Conservation (phyloP, 2,888 invertebrate species). For the Hemistola chrysoprasaria region DNA sequence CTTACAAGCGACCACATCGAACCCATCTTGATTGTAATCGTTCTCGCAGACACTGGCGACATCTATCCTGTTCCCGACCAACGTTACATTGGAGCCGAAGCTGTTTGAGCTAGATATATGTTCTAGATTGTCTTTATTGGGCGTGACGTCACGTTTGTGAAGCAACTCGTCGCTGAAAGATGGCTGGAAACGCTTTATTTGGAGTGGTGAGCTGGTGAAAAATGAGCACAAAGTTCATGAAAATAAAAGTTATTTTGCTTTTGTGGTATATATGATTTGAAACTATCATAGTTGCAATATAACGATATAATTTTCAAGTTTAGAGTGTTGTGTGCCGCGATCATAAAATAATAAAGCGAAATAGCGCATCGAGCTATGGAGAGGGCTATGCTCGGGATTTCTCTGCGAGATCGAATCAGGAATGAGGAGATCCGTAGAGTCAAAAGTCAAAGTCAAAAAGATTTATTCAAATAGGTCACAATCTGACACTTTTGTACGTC, state of each 20-base stretch:
- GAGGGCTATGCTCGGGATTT: too few relatives aligned
- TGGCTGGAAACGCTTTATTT: slow-evolving; percentile 56
- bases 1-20: slow-evolving; percentile 85
- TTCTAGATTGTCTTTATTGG: slow-evolving; percentile 48
- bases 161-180: slow-evolving; percentile 68
- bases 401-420: too few relatives aligned
- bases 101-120: slow-evolving; percentile 82
- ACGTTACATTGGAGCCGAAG: slow-evolving; percentile 91
- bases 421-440: too few relatives aligned
- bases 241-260: neutral
- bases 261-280: neutral
- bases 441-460: too few relatives aligned
- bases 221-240: neutral
- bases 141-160: slow-evolving; percentile 46
- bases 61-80: slow-evolving; percentile 94
- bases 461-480: too few relatives aligned
- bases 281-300: too few relatives aligned
- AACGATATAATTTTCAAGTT: too few relatives aligned
- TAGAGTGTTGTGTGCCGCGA: too few relatives aligned
- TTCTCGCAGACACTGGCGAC: slow-evolving; percentile 74
- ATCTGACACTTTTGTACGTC: too few relatives aligned
- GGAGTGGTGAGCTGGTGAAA: slow-evolving; percentile 50
- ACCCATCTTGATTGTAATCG: slow-evolving; percentile 55
- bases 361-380: too few relatives aligned
- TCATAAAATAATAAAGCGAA: too few relatives aligned